Conservation (phyloP, 2,888 invertebrate species). For the Deilephila elpenor region DNA sequence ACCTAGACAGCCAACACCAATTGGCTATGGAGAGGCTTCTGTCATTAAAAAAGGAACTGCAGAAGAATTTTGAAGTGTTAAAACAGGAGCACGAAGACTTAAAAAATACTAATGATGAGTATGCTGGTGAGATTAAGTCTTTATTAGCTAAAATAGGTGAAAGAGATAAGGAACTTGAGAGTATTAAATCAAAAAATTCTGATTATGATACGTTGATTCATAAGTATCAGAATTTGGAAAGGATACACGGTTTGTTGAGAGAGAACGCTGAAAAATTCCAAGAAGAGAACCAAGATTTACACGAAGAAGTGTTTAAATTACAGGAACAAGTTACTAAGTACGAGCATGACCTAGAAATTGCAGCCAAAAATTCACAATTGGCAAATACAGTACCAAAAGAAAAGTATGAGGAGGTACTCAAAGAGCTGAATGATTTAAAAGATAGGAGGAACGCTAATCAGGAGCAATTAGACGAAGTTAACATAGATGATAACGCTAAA, state of each 20-base stretch:
- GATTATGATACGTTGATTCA: constrained; percentile 75
- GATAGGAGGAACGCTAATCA: constrained; percentile 62
- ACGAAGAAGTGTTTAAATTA: constrained; percentile 79
- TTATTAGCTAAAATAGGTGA: constrained; percentile 74
- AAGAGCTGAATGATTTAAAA: constrained; percentile 68
- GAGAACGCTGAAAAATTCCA: constrained; percentile 81
- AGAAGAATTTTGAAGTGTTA: constrained; percentile 78
- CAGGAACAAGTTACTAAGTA: constrained; percentile 78
- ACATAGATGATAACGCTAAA: constrained; percentile 81
- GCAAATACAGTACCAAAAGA: constrained; percentile 68
- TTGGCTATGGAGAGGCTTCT: constrained; percentile 86
- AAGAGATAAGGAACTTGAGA: constrained; percentile 72
- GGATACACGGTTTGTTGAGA: constrained; percentile 70
- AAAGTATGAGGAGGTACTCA: constrained; percentile 67
- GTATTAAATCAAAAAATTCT: constrained; percentile 51
- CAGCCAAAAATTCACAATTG: constrained; percentile 58
- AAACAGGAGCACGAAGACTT: constrained; percentile 78
- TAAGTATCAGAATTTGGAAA: constrained; percentile 80
- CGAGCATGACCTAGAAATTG: constrained; percentile 76
- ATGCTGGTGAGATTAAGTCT: constrained; percentile 72
- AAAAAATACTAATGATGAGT: constrained; percentile 74
- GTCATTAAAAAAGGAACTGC: constrained; percentile 81
- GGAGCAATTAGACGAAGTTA: constrained; percentile 71
- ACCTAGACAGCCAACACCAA: constrained; percentile 90
- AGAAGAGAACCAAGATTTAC: constrained; percentile 82